Conservation (phyloP, 2,797 vertebrate species). For the Danio kyathit region DNA sequence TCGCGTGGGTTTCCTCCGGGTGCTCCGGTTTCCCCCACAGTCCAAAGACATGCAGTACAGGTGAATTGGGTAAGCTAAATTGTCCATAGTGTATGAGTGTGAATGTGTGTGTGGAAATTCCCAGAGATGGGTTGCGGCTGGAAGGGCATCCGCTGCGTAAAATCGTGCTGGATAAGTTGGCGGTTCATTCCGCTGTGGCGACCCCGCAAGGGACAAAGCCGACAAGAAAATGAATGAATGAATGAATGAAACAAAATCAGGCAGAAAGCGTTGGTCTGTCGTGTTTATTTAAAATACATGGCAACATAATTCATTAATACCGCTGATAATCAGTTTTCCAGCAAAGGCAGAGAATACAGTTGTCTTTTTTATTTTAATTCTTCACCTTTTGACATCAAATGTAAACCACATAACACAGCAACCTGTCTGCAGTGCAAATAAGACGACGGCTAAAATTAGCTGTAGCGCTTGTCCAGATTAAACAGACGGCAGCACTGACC, state of each 20-base stretch:
- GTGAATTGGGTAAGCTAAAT: too few species aligned
- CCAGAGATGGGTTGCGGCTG: too few species aligned
- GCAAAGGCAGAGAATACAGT: constrained; percentile 45
- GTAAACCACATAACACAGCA: constrained; percentile 56
- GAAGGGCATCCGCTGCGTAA: too few species aligned
- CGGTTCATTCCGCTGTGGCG: too few species aligned
- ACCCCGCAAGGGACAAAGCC: too few species aligned
- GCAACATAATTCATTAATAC: constrained; percentile 55
- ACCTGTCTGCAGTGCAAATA: constrained; percentile 55
- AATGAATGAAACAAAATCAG: constrained; percentile 18
- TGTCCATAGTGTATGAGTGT: too few species aligned
- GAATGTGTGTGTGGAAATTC: too few species aligned
- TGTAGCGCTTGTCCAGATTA: constrained; percentile 38
- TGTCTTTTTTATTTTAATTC: constrained; percentile 22
- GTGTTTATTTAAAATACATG: constrained; percentile 65
- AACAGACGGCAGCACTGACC: constrained; percentile 41
- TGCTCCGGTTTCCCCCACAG: too few species aligned
- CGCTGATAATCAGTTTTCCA: constrained; percentile 37
- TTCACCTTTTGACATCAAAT: constrained; percentile 52
- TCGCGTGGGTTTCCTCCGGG: too few species aligned
- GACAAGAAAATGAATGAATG: too few species aligned
- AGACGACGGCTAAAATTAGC: constrained; percentile 47
- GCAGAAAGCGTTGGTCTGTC: constrained; percentile 41
- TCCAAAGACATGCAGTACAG: too few species aligned
- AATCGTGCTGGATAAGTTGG: too few species aligned